Percentiles rank a stretch among this genome's conserved stretches.
Evolutionary conservation across 2,888 invertebrate genomes (phyloP).

Genomic region (Diarsia mendica): DNA sequence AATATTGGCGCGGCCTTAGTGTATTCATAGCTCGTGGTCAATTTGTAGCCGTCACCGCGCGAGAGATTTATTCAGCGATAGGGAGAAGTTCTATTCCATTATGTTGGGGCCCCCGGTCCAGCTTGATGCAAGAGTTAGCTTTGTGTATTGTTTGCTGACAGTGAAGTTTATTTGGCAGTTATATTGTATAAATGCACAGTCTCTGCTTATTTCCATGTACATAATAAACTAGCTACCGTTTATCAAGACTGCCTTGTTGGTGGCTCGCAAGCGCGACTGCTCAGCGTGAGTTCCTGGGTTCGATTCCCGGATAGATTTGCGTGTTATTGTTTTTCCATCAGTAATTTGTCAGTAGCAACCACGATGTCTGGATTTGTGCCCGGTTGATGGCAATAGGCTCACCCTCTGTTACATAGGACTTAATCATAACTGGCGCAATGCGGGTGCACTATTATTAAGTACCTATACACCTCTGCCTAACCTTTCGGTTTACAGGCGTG

Average conservation of each 20-base stretch:
- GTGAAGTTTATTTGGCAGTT: not conserved
- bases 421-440: too few species aligned
- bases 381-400: too few species aligned
- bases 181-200: not conserved
- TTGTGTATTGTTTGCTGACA: not conserved
- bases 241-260: not conserved
- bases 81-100: not conserved
- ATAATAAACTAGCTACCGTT: not conserved
- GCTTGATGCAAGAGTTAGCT: not conserved
- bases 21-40: not conserved
- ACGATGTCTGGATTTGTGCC: too few species aligned
- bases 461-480: too few species aligned
- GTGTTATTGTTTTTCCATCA: too few species aligned
- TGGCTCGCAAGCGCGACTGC: too few species aligned
- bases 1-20: not conserved
- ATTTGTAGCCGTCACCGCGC: not conserved
- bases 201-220: not conserved
- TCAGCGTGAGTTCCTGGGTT: too few species aligned
- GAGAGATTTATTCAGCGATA: not conserved
- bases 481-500: too few species aligned
- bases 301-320: too few species aligned
- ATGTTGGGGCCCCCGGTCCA: not conserved
- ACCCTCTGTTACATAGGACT: too few species aligned
- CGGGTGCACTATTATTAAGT: too few species aligned
- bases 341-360: too few species aligned